Base-by-base conservation (phyloP, 2,888 invertebrate species). In the Willowsia nigromaculata region DNA sequence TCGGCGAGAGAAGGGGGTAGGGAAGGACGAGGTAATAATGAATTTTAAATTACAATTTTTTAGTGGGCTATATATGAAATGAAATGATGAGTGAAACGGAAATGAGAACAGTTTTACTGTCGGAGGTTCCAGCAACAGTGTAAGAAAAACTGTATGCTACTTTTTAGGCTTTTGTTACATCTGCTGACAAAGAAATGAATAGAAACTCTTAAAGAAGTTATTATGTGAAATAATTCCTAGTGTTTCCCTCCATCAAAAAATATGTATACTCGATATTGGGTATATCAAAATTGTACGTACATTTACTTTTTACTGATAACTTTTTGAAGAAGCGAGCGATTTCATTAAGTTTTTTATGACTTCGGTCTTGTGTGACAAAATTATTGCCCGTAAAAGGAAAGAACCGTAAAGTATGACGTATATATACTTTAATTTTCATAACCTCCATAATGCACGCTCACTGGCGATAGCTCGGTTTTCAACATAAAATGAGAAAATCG, bases 291-390 rank as follows among this genome's bases (percentile, higher is more conserved):
- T 15, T 2, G 13, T 7, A 33, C 2, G 13, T 62, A 30, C 30
- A 13, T 27, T 27, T 62, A 13, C 33, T 65, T 2, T 27, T 27
- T 62, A 13, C 33, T 65, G 65, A 65, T 56, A 18, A 13, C 56
- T 18, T 56, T 22, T n/a, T n/a, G n/a, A 43, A 9, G 18, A 43
- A 40, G 22, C 22, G 22, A 40, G 22, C 71, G 40, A 71, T 40
- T 40, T 71, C 71, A 71, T 71, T 71, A 71, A 71, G 71, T 71
- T 71, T 71, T 65, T 71, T 71, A 71, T 18, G 71, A 71, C 71
- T 71, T 65, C 9, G 71, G 9, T 71, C 71, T 71, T 71, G 25
- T 22, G 43, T 71, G 71, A 71, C 71, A 71, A 71, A 71, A 43
- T 71, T 71, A 71, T 71, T 71, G 43, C 71, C 43, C 71, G 22